phyloP scores from a whole-genome alignment of 2,797 vertebrate genomes.

The Artibeus jamaicensis region DNA sequence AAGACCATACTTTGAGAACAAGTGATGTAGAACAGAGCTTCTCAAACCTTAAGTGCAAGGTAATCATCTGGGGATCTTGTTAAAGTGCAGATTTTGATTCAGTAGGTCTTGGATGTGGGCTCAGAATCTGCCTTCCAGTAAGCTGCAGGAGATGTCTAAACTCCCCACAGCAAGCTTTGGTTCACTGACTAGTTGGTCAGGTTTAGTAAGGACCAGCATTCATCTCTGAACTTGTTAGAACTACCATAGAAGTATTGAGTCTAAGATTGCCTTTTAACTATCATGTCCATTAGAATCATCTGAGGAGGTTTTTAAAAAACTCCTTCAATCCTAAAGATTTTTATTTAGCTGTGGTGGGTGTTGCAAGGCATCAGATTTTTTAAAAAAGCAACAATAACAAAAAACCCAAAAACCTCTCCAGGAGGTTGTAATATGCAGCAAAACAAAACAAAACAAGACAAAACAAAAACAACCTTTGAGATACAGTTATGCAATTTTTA shows the following conservation, averaged over 20 bases:
- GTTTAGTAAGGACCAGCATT: background rate
- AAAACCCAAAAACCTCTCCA: background rate
- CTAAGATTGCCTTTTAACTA: background rate
- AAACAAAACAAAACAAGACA: background rate
- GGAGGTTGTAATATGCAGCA: background rate
- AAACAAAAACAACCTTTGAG: background rate
- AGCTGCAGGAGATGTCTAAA: background rate
- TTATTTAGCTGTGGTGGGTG: background rate
- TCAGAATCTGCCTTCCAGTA: background rate
- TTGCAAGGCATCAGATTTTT: background rate
- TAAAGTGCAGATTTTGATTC: background rate
- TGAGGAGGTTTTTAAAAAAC: background rate
- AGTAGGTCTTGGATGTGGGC: background rate
- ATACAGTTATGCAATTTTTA: background rate
- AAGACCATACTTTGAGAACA: background rate
- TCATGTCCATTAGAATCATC: background rate
- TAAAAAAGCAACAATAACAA: background rate
- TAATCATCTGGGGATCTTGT: background rate
- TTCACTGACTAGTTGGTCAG: background rate
- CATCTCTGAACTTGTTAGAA: background rate
- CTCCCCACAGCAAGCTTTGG: background rate
- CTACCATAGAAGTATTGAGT: background rate
- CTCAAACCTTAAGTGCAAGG: background rate
- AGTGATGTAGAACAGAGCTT: background rate
- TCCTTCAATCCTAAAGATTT: background rate